Base-by-base conservation (phyloP, 2,113 vertebrate genomes). In the Proteles cristata region DNA sequence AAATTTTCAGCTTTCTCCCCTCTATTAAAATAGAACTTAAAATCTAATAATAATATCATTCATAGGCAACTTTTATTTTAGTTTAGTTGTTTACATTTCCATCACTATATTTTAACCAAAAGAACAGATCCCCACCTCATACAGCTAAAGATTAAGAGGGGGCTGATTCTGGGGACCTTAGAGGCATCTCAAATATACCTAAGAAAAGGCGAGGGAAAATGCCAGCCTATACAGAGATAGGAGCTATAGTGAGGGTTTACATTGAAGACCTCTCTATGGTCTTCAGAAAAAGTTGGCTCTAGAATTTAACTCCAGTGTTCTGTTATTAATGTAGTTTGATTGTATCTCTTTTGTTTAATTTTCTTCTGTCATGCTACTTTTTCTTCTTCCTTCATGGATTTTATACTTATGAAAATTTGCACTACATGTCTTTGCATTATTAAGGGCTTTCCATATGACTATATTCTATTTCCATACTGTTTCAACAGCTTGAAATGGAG, bases 401-500 rank as follows among this genome's bases (percentile, higher is more conserved):
- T 31, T 55, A 90, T 4, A 68, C 45, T 80, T 74, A 25, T 48
- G 23, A 84, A 81, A 85, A 74, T 68, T 88, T 90, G 73, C 10
- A 84, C 74, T 76, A 33, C n/a, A 50, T 61, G 66, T 4, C 10
- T 73, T 69, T 93, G 53, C 19, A 66, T 68, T 90, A 61, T 68
- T 92, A 89, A 89, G 28, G 28, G 26, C n/a, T 90, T 76, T 65
- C 17, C 53, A 39, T 48, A 61, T 86, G 12, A 74, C 2, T 35
- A 17, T 81, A 68, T 74, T 89, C 35, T 81, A 11, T 76, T 89
- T 94, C 48, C 19, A 94, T 73, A 63, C 63, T 55, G n/a, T 83
- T 96, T 88, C 11, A 87, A 87, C 53, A 86, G 48, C 79, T 90
- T 86, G 73, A 96, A 25, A 50, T 28, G 45, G 23, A 81, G 16